Evolutionary conservation across 2,888 invertebrate species (phyloP).

Genomic region (Miltochrista miniata): DNA sequence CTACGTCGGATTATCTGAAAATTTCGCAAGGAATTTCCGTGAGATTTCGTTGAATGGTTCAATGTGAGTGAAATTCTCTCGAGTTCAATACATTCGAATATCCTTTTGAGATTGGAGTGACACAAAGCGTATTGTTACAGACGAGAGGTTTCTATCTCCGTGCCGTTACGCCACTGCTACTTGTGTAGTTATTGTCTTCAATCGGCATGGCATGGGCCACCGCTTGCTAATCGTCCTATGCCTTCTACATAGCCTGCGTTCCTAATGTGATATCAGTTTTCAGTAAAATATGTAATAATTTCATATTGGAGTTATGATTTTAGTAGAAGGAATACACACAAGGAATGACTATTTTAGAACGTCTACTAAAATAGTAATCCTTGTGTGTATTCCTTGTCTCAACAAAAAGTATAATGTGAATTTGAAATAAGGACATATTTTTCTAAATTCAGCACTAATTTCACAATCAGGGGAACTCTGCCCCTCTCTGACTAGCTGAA

Average conservation of each 20-base stretch:
- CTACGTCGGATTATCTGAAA: slow-evolving; percentile 59
- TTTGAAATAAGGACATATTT: no score
- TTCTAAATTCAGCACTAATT: no score
- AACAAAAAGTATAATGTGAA: no score
- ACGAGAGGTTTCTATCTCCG: slow-evolving; percentile 63
- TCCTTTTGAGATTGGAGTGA: slow-evolving; percentile 76
- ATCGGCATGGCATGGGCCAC: slow-evolving; percentile 10
- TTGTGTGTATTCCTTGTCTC: no score
- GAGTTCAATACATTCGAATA: slow-evolving; percentile 76
- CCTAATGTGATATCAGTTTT: no score
- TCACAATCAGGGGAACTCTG: no score
- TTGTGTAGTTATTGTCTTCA: slow-evolving; percentile 62
- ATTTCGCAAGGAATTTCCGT: slow-evolving; percentile 56
- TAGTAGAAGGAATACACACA: no score
- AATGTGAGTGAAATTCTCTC: slow-evolving; percentile 68
- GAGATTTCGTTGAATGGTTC: slow-evolving; percentile 53
- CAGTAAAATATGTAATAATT: no score
- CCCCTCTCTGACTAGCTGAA: no score
- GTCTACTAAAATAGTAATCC: no score
- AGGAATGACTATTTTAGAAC: no score
- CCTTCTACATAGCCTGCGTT: not conserved
- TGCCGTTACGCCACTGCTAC: slow-evolving; percentile 63
- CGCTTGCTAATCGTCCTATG: not conserved
- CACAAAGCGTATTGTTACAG: slow-evolving; percentile 76
- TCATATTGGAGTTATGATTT: no score